These are phyloP conservation scores for Alosa sapidissima DNA, from an alignment of 2,797 vertebrate species.

Conservation along the genomic window DNA sequence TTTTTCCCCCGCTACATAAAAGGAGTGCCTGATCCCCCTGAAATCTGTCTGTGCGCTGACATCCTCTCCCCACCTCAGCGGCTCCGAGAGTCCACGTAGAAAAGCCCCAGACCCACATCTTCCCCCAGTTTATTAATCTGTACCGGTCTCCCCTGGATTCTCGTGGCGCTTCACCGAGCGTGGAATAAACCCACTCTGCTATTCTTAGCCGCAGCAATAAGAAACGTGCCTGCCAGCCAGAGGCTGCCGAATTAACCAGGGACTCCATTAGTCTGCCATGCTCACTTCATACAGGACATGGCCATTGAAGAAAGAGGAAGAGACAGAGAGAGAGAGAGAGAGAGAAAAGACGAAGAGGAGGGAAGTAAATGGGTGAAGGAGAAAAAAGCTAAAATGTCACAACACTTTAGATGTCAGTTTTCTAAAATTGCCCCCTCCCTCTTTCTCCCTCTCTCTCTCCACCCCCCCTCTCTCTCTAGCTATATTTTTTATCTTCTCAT, in stretches of 20 bases:
- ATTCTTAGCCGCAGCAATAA: conserved; percentile 47
- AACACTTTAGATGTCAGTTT: conserved; percentile 40
- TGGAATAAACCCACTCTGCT: conserved; percentile 39
- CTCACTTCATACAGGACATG: conserved; percentile 2
- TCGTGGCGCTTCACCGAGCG: conserved; percentile 6
- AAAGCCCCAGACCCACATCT: conserved; percentile 12
- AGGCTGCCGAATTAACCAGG: conserved; percentile 56
- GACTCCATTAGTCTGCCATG: conserved; percentile 55
- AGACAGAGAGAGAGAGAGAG: conserved; percentile 24
- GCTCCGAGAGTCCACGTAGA: background rate
- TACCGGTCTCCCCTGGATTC: background rate
- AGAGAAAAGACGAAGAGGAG: background rate
- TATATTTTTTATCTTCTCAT: background rate
- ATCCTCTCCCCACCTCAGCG: background rate
- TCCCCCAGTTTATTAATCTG: conserved; percentile 21
- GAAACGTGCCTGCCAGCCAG: conserved; percentile 31
- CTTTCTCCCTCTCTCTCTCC: background rate
- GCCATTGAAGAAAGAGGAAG: background rate
- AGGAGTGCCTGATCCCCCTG: background rate
- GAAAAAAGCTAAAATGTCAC: conserved; percentile 30
- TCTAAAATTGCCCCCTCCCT: conserved; percentile 47
- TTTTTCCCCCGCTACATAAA: background rate
- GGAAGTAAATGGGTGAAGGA: conserved; percentile 9
- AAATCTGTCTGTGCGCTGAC: conserved; percentile 8
- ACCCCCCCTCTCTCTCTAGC: conserved; percentile 13